Evolutionary conservation across 2,113 vertebrate species (phyloP), one percentile per base, ranked within the genome.

Genomic region (Calidris pugnax): DNA sequence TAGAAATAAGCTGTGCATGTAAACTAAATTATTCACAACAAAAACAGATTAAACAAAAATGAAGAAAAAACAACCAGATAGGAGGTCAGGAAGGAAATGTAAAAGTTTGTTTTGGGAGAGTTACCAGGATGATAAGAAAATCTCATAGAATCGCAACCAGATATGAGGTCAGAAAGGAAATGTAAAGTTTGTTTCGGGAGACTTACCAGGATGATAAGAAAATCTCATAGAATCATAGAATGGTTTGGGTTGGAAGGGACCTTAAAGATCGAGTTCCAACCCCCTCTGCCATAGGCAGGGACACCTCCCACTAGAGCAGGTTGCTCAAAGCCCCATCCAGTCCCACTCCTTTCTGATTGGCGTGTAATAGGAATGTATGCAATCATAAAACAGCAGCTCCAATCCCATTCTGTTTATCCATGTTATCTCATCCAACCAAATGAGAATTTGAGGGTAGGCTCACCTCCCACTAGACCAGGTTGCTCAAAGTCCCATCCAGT

Each of bases 371-470:
- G 26, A 69, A 78, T 21, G 16, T 21, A 10, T 18, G 10, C 30
- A 47, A 23, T 20, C 41, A 16, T 22, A 78, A 73, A 24, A 62
- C 21, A 85, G 13, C 33, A 51, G 43, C 19, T 73, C 22, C 26
- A 43, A 64, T 23, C 10, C 20, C 48, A 32, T 53, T 74, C 62
- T 53, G 10, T 48, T 41, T 53, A 33, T 47, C 37, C 12, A 10
- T 1, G 0, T 59, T 77, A 35, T 53, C 28, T 77, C 57, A 45
- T 77, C 43, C 57, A 77, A n/a, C 30, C 47, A 45, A 66, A 59
- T 8, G 14, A 78, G 51, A 72, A 66, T 47, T 72, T 0, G 0
- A 66, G n/a, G n/a, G n/a, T n/a, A n/a, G n/a, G n/a, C n/a, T 23
- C 11, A 48, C 22, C 48, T 48, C 48, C 22, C 21, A 48, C 22